Evolutionary conservation across 2,888 invertebrate species (phyloP).

Genomic region (Stenoptilia bipunctidactyla): DNA sequence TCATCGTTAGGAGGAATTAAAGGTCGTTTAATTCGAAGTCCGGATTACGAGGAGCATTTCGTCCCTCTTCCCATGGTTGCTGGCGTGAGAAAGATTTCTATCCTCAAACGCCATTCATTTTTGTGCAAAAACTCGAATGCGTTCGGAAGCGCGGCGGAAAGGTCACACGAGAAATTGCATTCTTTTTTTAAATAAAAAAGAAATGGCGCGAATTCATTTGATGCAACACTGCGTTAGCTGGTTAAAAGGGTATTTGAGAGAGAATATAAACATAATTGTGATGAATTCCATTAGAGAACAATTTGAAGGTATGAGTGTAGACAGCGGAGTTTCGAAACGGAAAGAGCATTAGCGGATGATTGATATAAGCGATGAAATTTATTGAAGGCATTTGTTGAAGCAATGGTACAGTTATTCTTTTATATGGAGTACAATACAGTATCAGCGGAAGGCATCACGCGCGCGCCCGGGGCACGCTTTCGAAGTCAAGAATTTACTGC

Average conservation of each 20-base stretch:
- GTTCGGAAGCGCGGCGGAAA: slow-evolving; percentile 41
- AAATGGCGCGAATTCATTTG: slow-evolving; percentile 10
- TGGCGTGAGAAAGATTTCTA: slow-evolving; percentile 63
- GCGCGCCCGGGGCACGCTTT: slow-evolving; percentile 6
- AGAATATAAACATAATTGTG: no score
- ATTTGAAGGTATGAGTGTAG: no score
- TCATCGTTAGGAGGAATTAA: no score
- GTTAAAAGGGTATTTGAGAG: no score
- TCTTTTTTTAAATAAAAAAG: slow-evolving; percentile 30
- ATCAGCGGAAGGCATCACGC: slow-evolving; percentile 5
- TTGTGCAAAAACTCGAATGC: slow-evolving; percentile 45
- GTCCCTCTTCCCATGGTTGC: slow-evolving; percentile 45
- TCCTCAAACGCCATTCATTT: slow-evolving; percentile 48
- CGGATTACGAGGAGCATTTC: slow-evolving; percentile 12
- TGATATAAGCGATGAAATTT: neutral
- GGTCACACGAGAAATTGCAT: slow-evolving; percentile 55
- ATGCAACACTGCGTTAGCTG: neutral
- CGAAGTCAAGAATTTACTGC: slow-evolving; percentile 6
- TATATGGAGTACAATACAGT: slow-evolving; percentile 5
- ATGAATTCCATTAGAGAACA: no score
- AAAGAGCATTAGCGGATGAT: neutral
- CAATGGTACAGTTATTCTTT: slow-evolving; percentile 8
- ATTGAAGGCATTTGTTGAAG: slow-evolving; percentile 2
- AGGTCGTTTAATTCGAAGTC: neutral
- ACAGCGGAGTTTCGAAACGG: neutral